A percentile compares a stretch with the other conserved stretches of the same genome.
phyloP scores from a whole-genome alignment of 2,888 invertebrate species.

The Xylophagus ater region DNA sequence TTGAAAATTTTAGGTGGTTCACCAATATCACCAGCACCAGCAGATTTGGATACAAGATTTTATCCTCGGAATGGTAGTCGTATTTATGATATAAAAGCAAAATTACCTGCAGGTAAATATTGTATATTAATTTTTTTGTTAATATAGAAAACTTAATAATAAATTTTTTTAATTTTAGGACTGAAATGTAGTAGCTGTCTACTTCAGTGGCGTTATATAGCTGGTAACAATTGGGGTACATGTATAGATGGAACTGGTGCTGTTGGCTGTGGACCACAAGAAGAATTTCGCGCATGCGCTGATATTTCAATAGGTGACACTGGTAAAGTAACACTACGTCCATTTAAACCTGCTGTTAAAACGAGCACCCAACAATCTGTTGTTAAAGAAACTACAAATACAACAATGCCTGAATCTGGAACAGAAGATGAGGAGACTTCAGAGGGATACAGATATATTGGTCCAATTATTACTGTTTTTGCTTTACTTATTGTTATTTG shows the following conservation, averaged over 20 bases:
- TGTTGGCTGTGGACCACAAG: conserved; percentile 80
- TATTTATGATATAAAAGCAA: conserved; percentile 64
- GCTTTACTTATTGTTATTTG: conserved; percentile 55
- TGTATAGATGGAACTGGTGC: conserved; percentile 63
- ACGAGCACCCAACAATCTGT: no score
- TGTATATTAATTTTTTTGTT: background rate
- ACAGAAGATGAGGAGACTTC: conserved; percentile 21
- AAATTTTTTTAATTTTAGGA: conserved; percentile 42
- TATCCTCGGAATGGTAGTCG: conserved; percentile 69
- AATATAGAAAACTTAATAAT: no score
- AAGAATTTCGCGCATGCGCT: conserved; percentile 77
- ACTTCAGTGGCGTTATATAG: conserved; percentile 79
- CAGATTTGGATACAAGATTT: conserved; percentile 48
- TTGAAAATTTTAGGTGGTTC: conserved; percentile 43
- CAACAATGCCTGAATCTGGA: conserved; percentile 15
- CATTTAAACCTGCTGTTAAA: conserved; percentile 29
- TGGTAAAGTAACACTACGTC: conserved; percentile 39
- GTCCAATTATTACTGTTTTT: conserved; percentile 50
- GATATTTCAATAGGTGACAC: conserved; percentile 59
- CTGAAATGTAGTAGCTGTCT: conserved; percentile 71
- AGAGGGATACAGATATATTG: conserved; percentile 39
- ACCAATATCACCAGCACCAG: conserved; percentile 36
- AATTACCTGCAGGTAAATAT: conserved; percentile 41
- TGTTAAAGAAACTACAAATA: conserved; percentile 18
- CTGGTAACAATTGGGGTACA: conserved; percentile 75